Evolutionary conservation across 2,797 vertebrate genomes (phyloP).

Genomic region (Tamandua tetradactyla): DNA sequence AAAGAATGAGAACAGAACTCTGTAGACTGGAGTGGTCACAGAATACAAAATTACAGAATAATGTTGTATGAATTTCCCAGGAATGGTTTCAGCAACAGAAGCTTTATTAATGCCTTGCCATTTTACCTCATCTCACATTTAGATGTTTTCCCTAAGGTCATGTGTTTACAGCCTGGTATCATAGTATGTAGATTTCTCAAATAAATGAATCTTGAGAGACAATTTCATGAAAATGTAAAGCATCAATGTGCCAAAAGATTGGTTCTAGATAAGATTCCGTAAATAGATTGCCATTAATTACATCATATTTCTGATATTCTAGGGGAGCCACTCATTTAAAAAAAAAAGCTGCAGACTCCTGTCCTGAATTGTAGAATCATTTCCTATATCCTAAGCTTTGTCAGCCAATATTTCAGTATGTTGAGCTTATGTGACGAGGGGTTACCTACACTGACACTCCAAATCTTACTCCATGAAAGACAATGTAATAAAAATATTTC

Average conservation of each 20-base stretch:
- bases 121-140: constrained; percentile 20
- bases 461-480: neutral
- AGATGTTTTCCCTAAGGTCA: neutral
- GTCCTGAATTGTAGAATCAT: neutral
- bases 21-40: neutral
- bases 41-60: neutral
- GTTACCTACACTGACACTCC: neutral
- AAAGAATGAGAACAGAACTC: neutral
- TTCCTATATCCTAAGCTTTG: neutral
- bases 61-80: neutral
- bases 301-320: neutral
- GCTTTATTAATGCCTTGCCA: neutral
- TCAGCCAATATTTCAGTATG: neutral
- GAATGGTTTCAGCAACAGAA: neutral
- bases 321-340: neutral
- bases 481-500: neutral
- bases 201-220: constrained; percentile 23
- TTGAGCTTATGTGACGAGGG: neutral
- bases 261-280: neutral
- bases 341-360: neutral
- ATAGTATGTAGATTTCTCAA: neutral
- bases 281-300: neutral
- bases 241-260: neutral
- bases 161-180: neutral
- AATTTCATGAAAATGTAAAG: neutral